These are phyloP conservation scores for Chaetorhynchus papuensis DNA, from an alignment of 2,113 vertebrate genomes.

Conservation along the genomic window DNA sequence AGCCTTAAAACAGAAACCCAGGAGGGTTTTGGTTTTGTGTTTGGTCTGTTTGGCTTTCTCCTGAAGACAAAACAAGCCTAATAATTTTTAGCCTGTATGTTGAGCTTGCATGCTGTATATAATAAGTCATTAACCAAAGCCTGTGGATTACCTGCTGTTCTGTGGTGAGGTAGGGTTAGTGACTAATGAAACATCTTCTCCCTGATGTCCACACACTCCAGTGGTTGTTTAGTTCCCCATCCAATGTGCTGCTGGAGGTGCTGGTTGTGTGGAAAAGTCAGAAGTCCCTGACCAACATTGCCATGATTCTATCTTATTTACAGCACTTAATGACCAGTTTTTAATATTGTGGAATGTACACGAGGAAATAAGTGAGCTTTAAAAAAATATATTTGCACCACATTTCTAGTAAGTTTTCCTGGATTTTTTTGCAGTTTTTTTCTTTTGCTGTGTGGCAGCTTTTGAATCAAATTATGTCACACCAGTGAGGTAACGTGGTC, in stretches of 20 bases:
- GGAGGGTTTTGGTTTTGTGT: background rate
- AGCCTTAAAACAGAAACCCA: background rate
- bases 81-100: background rate
- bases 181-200: background rate
- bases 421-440: background rate
- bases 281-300: background rate
- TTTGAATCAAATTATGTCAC: background rate
- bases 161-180: background rate
- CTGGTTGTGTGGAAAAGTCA: background rate
- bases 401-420: background rate
- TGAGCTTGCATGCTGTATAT: background rate
- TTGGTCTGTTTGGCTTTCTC: background rate
- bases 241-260: background rate
- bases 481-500: background rate
- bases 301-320: background rate
- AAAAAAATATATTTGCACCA: fast-evolving
- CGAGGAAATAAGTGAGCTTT: background rate
- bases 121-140: background rate
- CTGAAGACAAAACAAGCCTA: background rate
- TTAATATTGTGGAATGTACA: background rate
- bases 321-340: background rate
- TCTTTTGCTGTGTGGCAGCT: background rate
- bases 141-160: background rate
- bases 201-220: background rate
- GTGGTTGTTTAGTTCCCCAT: background rate